These are phyloP conservation scores for Dinothrombium tinctorium DNA, from an alignment of 1,140 invertebrate species.

Conservation along the genomic window DNA sequence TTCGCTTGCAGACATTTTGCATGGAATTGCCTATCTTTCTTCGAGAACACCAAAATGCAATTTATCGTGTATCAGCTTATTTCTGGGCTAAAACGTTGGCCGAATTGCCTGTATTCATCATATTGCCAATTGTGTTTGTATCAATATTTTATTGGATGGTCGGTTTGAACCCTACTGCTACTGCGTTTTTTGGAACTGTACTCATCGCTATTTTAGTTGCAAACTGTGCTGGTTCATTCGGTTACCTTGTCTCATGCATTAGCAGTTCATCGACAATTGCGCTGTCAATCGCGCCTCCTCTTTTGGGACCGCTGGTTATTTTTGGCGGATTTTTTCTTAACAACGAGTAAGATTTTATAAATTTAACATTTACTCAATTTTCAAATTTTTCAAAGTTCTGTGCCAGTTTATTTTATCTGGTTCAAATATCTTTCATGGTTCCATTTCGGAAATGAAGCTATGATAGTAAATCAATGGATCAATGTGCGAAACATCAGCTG, in stretches of 20 bases:
- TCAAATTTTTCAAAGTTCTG: slow-evolving; percentile 31
- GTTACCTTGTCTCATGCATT: slow-evolving; percentile 66
- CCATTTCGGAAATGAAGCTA: slow-evolving; percentile 70
- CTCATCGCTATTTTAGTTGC: slow-evolving; percentile 20
- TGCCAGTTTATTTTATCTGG: slow-evolving; percentile 70
- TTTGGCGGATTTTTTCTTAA: slow-evolving; percentile 93
- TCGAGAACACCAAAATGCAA: slow-evolving; percentile 64
- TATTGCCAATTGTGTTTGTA: slow-evolving; percentile 59
- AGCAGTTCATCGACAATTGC: slow-evolving; percentile 57
- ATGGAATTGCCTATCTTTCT: slow-evolving; percentile 72
- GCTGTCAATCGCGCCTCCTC: slow-evolving; percentile 58
- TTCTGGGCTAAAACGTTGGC: slow-evolving; percentile 67
- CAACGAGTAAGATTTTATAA: slow-evolving; percentile 35
- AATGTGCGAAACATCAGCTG: slow-evolving; percentile 51
- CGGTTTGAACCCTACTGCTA: slow-evolving; percentile 19
- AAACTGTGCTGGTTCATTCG: slow-evolving; percentile 23
- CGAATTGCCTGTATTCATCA: slow-evolving; percentile 33
- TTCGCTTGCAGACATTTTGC: slow-evolving; percentile 53
- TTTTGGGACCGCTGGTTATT: slow-evolving; percentile 73
- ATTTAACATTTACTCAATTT: slow-evolving; percentile 1
- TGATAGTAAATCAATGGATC: slow-evolving; percentile 80
- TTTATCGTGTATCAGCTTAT: slow-evolving; percentile 78
- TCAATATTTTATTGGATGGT: slow-evolving; percentile 48
- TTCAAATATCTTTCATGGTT: slow-evolving; percentile 86
- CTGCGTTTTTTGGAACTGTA: slow-evolving; percentile 19